These are phyloP conservation scores for Aphrophora alni DNA, from an alignment of 2,888 invertebrate species.

Conservation along the genomic window DNA sequence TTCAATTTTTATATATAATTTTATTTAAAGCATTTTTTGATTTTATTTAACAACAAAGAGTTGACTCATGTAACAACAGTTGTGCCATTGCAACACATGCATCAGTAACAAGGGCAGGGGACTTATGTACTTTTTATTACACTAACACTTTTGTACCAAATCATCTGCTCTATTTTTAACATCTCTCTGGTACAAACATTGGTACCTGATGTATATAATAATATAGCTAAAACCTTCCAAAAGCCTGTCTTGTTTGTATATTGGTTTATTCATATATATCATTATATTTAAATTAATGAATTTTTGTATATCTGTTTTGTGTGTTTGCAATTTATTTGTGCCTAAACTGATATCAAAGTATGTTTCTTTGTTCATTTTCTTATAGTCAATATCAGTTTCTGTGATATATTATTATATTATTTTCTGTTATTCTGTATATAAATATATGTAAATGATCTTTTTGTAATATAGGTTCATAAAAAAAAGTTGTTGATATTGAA, in stretches of 20 bases:
- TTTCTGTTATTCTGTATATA: conserved; percentile 27
- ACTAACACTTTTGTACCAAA: no score
- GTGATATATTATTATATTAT: conserved; percentile 32
- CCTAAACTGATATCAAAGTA: neutral
- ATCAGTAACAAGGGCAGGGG: no score
- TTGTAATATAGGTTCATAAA: neutral
- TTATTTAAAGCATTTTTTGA: no score
- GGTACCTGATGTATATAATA: conserved; percentile 6
- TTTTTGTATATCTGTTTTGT: neutral
- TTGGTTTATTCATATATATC: neutral
- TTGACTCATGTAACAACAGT: no score
- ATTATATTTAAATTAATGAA: neutral
- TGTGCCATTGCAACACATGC: no score
- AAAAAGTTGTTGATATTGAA: neutral
- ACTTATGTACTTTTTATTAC: no score
- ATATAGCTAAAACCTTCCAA: neutral
- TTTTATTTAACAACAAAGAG: no score
- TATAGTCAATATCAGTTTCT: conserved; percentile 31
- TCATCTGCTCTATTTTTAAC: no score
- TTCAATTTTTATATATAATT: no score
- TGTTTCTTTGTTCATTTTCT: neutral
- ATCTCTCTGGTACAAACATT: neutral
- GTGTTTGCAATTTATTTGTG: neutral
- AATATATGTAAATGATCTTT: neutral
- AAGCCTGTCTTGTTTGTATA: neutral